Conservation (phyloP, 2,888 invertebrate species). For the Galeopsomyia nigrocyanea region DNA sequence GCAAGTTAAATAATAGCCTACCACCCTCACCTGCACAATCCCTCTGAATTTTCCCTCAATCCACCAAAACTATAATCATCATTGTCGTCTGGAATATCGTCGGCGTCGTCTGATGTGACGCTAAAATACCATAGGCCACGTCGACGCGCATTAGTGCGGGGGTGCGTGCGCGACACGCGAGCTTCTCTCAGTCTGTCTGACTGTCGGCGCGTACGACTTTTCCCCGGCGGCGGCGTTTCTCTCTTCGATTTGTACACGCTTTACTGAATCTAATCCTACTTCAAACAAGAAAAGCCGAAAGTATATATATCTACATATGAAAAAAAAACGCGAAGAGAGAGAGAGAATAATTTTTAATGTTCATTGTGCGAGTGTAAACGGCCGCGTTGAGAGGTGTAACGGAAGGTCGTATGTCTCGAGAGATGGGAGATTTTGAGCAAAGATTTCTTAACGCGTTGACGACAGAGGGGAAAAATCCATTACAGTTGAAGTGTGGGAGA, state of each 20-base stretch:
- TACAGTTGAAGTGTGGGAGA: not conserved
- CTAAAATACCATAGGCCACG: slow-evolving; percentile 21
- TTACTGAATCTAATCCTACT: slow-evolving; percentile 30
- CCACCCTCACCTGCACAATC: not conserved
- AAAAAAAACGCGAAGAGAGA: not conserved
- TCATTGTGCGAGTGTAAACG: slow-evolving; percentile 29
- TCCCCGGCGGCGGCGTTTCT: slow-evolving; percentile 16
- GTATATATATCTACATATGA: too few relatives aligned
- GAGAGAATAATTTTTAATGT: slow-evolving; percentile 30
- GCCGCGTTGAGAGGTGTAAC: slow-evolving; percentile 9
- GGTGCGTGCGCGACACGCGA: slow-evolving; percentile 15
- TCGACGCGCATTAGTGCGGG: slow-evolving; percentile 36
- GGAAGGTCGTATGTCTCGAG: slow-evolving; percentile 35
- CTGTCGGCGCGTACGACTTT: not conserved
- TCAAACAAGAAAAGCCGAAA: not conserved
- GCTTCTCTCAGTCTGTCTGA: slow-evolving; percentile 14
- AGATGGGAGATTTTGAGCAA: slow-evolving; percentile 28
- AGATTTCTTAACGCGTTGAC: slow-evolving; percentile 8
- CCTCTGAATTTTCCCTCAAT: not conserved
- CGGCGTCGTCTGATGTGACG: slow-evolving; percentile 17
- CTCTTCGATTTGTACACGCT: slow-evolving; percentile 22
- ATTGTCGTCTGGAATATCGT: not conserved
- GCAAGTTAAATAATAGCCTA: too few relatives aligned
- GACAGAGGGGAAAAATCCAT: too few relatives aligned
- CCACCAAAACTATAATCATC: too few relatives aligned